Base-by-base conservation (phyloP, 1,140 invertebrate genomes). In the Drosophila sturtevanti region DNA sequence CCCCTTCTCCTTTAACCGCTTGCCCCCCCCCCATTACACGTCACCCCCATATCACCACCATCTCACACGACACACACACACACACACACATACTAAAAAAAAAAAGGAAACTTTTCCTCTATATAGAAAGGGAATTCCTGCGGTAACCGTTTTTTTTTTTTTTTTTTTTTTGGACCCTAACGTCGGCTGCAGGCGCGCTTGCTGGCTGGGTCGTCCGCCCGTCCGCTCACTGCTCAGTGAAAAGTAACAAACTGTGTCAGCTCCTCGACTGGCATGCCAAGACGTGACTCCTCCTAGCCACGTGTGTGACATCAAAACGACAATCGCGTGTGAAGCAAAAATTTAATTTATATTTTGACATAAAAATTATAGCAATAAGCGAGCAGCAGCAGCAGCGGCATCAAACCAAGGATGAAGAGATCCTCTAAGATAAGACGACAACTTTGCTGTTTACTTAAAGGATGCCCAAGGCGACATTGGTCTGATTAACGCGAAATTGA, bases 271-370 rank as follows among this genome's bases (percentile, higher is more conserved):
- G 84, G 84, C 84, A 71, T 79, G 73, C 81, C 81, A 81, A 89
- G 84, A 87, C 84, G 84, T 87, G 84, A 87, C 84, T 64, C 73
- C 73, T 34, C n/a, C 66, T 37, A 65, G 44, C 48, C 14, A n/a
- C 12, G 35, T 18, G 18, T 89, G 72, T 64, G 79, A 87, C 82
- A 87, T 87, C 84, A 87, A 87, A 87, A 87, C 79, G 82, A 87
- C 84, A 89, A 87, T 79, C 82, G 82, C 82, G 82, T 87, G 82
- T 89, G 84, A 89, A 82, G 84, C 72, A 87, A 89, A 87, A 86
- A 89, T 87, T 87, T 89, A 89, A 89, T 87, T 87, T 89, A 89
- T 87, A 89, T 87, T 87, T 87, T 87, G 82, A 87, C 82, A 87
- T 87, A 89, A 89, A 87, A 87, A 87, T 87, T 87, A 89, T 87